Conservation (phyloP, 2,888 invertebrate genomes). For the Ophion costatus region DNA sequence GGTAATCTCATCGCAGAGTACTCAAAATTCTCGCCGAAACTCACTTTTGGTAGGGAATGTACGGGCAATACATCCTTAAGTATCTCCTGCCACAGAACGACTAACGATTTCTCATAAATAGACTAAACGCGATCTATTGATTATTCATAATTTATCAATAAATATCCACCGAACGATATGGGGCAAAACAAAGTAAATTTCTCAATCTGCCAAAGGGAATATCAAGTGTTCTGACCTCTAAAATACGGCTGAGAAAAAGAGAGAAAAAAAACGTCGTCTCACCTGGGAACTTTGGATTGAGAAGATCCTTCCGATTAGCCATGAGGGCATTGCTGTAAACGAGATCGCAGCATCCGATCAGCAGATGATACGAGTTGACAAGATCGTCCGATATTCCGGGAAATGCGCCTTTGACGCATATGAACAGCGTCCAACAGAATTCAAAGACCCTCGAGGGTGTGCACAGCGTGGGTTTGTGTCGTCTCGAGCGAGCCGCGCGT, state of each 20-base stretch:
- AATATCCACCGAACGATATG: too few relatives aligned
- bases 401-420: conserved; percentile 94
- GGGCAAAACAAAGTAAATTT: too few relatives aligned
- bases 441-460: conserved; percentile 94
- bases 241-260: conserved; percentile 1
- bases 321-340: conserved; percentile 94
- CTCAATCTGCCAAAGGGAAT: too few relatives aligned
- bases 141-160: too few relatives aligned
- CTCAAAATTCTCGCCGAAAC: too few relatives aligned
- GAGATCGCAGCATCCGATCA: conserved; percentile 96
- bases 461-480: conserved; percentile 90
- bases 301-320: conserved; percentile 91
- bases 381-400: conserved; percentile 95
- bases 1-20: too few relatives aligned
- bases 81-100: too few relatives aligned
- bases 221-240: too few relatives aligned
- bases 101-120: too few relatives aligned
- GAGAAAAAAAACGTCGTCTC: conserved; percentile 69
- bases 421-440: conserved; percentile 97
- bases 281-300: conserved; percentile 94
- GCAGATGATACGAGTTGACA: conserved; percentile 96
- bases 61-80: too few relatives aligned
- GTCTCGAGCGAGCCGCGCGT: conserved; percentile 86
- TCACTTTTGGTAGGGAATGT: too few relatives aligned
- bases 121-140: too few relatives aligned